These are phyloP conservation scores for Stenopsyche tienmushanensis DNA, from an alignment of 1,140 invertebrate genomes.

Conservation along the genomic window DNA sequence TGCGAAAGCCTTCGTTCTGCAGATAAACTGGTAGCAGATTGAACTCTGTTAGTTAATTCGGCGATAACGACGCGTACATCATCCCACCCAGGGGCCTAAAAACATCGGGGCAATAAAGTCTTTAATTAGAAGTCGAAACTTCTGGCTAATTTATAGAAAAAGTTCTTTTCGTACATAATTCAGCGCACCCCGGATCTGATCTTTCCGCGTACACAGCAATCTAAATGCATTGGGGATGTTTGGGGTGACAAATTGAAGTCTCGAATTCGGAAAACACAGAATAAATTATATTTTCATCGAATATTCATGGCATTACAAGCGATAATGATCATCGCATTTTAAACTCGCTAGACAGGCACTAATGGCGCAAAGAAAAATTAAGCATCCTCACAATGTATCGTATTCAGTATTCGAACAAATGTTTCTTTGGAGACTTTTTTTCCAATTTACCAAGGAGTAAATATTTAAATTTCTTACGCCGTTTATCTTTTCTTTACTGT, in stretches of 20 bases:
- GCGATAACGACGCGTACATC: conserved; percentile 35
- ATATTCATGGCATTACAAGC: no score
- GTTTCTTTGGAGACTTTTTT: no score
- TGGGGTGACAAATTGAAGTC: no score
- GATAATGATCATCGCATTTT: no score
- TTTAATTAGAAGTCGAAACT: conserved; percentile 38
- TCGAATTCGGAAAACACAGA: no score
- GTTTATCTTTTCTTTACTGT: neutral
- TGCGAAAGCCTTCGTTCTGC: neutral
- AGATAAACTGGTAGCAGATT: conserved; percentile 25
- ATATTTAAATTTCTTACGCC: neutral
- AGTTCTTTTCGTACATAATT: conserved; percentile 29
- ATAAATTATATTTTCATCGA: no score
- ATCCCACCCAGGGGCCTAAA: conserved; percentile 14
- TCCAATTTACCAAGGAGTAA: no score
- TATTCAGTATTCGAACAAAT: no score
- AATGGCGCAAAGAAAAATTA: no score
- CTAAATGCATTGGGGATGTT: no score
- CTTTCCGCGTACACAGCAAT: neutral
- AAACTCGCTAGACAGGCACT: no score
- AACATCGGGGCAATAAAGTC: conserved; percentile 32
- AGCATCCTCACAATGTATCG: no score
- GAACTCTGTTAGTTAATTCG: conserved; percentile 34
- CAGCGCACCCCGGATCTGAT: conserved; percentile 4
- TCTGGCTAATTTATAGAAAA: conserved; percentile 34